Conservation (phyloP, 2,113 vertebrate species). For the Seriola aureovittata region DNA sequence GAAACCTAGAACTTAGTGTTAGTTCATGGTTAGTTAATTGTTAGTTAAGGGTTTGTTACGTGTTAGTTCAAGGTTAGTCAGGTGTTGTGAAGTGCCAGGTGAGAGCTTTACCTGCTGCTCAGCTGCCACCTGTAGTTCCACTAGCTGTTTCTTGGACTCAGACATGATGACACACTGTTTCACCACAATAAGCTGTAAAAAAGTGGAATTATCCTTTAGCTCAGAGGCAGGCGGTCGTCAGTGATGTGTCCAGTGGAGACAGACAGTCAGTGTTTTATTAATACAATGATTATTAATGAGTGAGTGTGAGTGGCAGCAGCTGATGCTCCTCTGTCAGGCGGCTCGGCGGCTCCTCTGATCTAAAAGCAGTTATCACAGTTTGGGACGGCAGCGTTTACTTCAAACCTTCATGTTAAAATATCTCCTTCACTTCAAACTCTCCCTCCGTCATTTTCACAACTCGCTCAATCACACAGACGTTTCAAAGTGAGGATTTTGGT, state of each 20-base stretch:
- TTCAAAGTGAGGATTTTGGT: conserved; percentile 50
- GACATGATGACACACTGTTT: no score
- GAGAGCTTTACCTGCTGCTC: no score
- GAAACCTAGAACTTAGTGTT: no score
- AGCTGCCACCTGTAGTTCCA: no score
- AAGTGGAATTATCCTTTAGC: no score
- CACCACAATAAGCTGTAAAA: no score
- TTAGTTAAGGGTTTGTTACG: no score
- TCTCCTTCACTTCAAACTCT: conserved; percentile 29
- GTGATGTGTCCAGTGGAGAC: neutral
- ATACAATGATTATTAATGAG: neutral
- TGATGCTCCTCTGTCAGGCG: neutral
- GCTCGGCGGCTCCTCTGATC: conserved; percentile 2
- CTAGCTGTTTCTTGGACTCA: no score
- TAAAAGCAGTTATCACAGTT: conserved; percentile 35
- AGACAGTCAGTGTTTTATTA: neutral
- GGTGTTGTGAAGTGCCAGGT: no score
- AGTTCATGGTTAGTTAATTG: no score
- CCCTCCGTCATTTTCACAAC: neutral
- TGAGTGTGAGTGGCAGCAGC: conserved; percentile 15
- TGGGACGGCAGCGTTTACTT: conserved; percentile 24
- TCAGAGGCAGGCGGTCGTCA: no score
- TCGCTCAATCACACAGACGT: neutral
- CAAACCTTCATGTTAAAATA: conserved; percentile 34
- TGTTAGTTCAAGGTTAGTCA: no score